Conservation (phyloP, 1,140 invertebrate genomes). For the Nasonia vitripennis region DNA sequence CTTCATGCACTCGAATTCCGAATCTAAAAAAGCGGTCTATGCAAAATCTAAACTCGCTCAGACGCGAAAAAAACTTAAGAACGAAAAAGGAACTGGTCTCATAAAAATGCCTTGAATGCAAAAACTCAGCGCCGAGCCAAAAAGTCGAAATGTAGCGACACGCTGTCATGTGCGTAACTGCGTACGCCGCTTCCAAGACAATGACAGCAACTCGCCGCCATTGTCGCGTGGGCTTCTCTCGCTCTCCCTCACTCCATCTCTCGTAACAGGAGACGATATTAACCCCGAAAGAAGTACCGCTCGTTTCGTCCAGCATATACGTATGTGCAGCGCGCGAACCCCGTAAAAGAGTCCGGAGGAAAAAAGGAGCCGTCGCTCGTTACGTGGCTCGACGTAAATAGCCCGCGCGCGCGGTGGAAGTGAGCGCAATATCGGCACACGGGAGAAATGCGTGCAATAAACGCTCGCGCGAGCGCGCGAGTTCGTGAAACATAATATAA, state of each 20-base stretch:
- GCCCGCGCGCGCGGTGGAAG: neutral
- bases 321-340: neutral
- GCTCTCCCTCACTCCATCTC: neutral
- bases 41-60: neutral
- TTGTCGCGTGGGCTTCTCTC: conserved; percentile 12
- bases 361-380: conserved; percentile 5
- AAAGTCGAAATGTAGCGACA: conserved; percentile 8
- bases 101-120: conserved; percentile 3
- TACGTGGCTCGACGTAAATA: neutral
- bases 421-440: neutral
- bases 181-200: neutral
- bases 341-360: conserved; percentile 3
- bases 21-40: neutral
- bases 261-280: conserved; percentile 13
- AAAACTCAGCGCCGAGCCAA: neutral
- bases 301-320: neutral
- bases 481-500: conserved; percentile 7
- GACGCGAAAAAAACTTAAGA: neutral
- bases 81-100: neutral
- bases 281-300: conserved; percentile 27
- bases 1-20: too few relatives aligned
- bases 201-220: neutral
- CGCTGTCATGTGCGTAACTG: too few relatives aligned
- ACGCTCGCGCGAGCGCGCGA: neutral
- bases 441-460: neutral